These are phyloP conservation scores for Diaprepes abbreviatus DNA, from an alignment of 2,888 invertebrate genomes.

Conservation along the genomic window DNA sequence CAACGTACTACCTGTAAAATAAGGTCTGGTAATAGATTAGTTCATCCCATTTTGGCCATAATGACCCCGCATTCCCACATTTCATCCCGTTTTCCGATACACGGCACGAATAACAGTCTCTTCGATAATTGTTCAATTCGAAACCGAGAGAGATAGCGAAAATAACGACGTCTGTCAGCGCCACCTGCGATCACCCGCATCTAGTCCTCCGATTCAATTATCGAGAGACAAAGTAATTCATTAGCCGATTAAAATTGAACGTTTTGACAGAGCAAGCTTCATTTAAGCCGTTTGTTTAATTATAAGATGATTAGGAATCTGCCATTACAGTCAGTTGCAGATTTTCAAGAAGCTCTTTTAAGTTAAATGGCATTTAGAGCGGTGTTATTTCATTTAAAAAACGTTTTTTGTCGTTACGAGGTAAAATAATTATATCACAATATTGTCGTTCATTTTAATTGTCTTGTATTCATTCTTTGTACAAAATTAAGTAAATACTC, in stretches of 20 bases:
- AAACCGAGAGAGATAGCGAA: slow-evolving; percentile 5
- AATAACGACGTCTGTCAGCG: slow-evolving; percentile 40
- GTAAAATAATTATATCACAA: no score
- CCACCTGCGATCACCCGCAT: slow-evolving; percentile 42
- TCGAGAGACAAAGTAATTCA: slow-evolving; percentile 45
- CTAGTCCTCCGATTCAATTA: slow-evolving; percentile 41
- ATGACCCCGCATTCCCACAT: slow-evolving; percentile 14
- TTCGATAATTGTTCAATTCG: slow-evolving; percentile 20
- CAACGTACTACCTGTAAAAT: no score
- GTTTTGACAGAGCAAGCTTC: slow-evolving; percentile 12
- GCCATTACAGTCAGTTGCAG: slow-evolving; percentile 10
- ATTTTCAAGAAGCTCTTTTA: not conserved
- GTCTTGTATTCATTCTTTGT: no score
- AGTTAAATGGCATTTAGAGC: no score
- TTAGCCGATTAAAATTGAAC: slow-evolving; percentile 37
- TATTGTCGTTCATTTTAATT: no score
- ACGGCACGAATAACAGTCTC: slow-evolving; percentile 5
- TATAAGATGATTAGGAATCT: slow-evolving; percentile 6
- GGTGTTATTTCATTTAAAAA: no score
- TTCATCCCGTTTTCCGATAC: not conserved
- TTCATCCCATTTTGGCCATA: not conserved
- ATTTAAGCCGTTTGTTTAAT: slow-evolving; percentile 17
- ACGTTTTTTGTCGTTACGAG: no score
- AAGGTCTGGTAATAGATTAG: slow-evolving; percentile 4
- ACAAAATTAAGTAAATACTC: no score